phyloP scores from a whole-genome alignment of 2,888 invertebrate genomes.

The Drosophila austrosaltans region DNA sequence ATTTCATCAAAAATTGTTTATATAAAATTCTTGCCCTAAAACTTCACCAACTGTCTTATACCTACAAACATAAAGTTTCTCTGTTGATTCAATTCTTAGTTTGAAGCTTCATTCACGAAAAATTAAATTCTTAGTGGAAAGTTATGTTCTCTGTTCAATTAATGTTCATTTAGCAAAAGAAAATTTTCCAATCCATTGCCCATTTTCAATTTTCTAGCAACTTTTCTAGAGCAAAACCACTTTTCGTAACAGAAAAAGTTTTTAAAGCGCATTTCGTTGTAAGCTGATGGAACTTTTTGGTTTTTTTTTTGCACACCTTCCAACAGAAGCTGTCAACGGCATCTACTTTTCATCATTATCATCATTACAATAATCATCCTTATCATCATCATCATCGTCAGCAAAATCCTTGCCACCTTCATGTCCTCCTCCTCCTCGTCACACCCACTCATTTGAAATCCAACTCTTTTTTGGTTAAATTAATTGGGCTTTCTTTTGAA shows the following conservation, averaged over 20 bases:
- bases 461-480: constrained; percentile 60
- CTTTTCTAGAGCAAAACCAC: constrained; percentile 1
- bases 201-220: background rate
- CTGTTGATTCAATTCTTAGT: no score
- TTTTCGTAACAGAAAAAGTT: constrained; percentile 9
- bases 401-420: constrained; percentile 6
- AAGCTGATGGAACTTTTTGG: background rate
- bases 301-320: background rate
- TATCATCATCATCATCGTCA: constrained; percentile 19
- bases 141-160: constrained; percentile 1
- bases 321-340: background rate
- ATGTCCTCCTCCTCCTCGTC: background rate
- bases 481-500: constrained; percentile 69
- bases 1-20: no score
- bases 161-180: background rate
- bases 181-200: constrained; percentile 7
- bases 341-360: constrained; percentile 20
- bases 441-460: constrained; percentile 42
- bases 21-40: no score
- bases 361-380: constrained; percentile 1
- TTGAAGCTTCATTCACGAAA: no score
- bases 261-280: constrained; percentile 36
- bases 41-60: no score
- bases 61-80: no score
- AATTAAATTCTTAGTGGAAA: background rate